phyloP scores from a whole-genome alignment of 1,140 invertebrate species.

The Mya arenaria region DNA sequence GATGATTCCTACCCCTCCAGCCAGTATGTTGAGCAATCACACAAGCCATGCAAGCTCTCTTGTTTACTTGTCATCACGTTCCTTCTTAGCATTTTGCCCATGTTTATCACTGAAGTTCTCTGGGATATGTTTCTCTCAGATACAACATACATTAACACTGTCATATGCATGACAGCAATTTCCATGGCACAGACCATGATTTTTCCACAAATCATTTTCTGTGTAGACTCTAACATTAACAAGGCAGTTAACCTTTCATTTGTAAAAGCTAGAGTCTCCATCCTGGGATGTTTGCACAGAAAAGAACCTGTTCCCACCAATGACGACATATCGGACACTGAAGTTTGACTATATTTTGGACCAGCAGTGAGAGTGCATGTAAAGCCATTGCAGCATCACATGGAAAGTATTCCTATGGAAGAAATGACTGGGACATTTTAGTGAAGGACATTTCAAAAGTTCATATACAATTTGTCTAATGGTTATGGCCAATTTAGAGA shows the following conservation, averaged over 20 bases:
- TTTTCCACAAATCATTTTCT: conserved; percentile 73
- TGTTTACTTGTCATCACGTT: conserved; percentile 69
- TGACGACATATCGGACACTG: conserved; percentile 46
- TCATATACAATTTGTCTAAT: no score
- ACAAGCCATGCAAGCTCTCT: conserved; percentile 58
- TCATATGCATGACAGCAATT: conserved; percentile 72
- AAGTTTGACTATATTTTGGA: conserved; percentile 37
- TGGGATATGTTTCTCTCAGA: conserved; percentile 55
- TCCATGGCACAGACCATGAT: conserved; percentile 73
- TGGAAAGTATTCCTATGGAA: no score
- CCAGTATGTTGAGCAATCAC: conserved; percentile 6
- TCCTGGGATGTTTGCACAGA: conserved; percentile 54
- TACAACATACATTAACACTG: conserved; percentile 67
- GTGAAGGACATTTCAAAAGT: no score
- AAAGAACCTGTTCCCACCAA: conserved; percentile 57
- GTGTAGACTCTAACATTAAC: conserved; percentile 67
- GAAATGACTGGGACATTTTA: no score
- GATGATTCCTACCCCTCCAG: conserved; percentile 33
- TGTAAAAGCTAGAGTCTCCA: conserved; percentile 34
- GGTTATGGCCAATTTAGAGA: no score
- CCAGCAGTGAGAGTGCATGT: not conserved
- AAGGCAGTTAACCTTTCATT: conserved; percentile 66
- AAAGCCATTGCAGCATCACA: no score
- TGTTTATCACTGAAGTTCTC: conserved; percentile 68
- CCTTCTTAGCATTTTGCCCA: conserved; percentile 67